Percentiles rank a stretch among this genome's conserved stretches.
These are phyloP conservation scores for Caiman crocodilus DNA, from an alignment of 2,797 vertebrate genomes.

Conservation along the genomic window DNA sequence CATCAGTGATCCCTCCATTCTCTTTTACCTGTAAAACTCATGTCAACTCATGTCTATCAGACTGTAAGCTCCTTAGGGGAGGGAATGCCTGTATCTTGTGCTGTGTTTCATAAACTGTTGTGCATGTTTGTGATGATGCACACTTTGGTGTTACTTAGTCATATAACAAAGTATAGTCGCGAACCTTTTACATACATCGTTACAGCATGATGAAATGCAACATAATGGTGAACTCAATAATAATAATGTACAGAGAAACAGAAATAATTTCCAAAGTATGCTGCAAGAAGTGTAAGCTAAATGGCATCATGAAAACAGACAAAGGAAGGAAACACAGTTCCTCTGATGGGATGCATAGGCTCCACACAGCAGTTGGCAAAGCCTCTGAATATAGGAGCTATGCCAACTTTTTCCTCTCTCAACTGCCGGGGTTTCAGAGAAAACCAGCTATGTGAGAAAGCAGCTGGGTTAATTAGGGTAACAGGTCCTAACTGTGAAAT, in stretches of 20 bases:
- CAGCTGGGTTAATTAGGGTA: not conserved
- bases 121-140: not conserved
- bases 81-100: not conserved
- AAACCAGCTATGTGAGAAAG: not conserved
- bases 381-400: not conserved
- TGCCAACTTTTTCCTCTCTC: not conserved
- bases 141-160: not conserved
- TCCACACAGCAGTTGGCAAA: not conserved
- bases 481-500: not conserved
- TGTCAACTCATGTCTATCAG: not conserved
- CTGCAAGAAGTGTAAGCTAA: not conserved
- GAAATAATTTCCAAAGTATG: not conserved
- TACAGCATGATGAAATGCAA: not conserved
- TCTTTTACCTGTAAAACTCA: not conserved
- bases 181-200: not conserved
- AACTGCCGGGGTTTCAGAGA: not conserved
- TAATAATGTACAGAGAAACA: not conserved
- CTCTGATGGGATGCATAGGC: not conserved
- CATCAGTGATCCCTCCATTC: not conserved
- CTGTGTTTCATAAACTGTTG: not conserved
- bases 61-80: not conserved
- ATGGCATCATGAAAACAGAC: not conserved
- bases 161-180: not conserved
- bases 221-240: not conserved
- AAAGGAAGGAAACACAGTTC: not conserved